Base-by-base conservation (phyloP, 92 coral and sea anemone species). In the Phenganax marumi region DNA sequence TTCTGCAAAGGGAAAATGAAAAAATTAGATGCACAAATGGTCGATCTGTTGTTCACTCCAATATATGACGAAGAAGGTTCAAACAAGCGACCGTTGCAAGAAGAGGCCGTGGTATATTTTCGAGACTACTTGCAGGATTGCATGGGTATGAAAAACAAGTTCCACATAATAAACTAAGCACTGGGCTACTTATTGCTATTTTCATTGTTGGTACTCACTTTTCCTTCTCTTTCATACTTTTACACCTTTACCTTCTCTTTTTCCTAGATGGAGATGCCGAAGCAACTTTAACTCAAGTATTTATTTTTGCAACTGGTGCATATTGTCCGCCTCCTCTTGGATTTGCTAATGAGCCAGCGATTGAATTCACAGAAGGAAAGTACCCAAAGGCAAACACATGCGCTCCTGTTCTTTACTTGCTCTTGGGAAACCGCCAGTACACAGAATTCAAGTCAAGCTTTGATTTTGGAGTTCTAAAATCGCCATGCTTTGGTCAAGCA, bases 81-180 rank as follows among this genome's bases (percentile, higher is more conserved):
- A 65, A 87, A 87, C 69, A 56, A 13, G 8, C 72, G 91, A 33
- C 16, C 46, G 33, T 11, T 8, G 6, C 93, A 90, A 26, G 87
- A 87, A 87, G 65, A 78, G 46, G 87, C 89, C n/a, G 77, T 90
- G 2, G 87, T 90, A 26, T 75, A 66, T 74, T 90, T 89, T 87
- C 71, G 85, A 66, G 91, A 90, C 51, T 90, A 86, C 54, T 86
- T 90, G 24, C 87, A 90, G 78, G 93, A 90, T 73, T 84, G 89
- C 62, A 33, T 33, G 43, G 43, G 43, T 33, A 33, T 33, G 43
- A 33, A 33, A 33, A 33, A 33, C 43, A 33, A 33, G 0, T 33
- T 1, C 0, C 43, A 33, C 0, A 33, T 33, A 33, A 33, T 33
- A 33, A 33, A 33, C 43, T 33, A 5, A 33, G 43, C 43, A 33